These are phyloP conservation scores for Drosophila repletoides DNA, from an alignment of 1,140 invertebrate species.

Conservation along the genomic window DNA sequence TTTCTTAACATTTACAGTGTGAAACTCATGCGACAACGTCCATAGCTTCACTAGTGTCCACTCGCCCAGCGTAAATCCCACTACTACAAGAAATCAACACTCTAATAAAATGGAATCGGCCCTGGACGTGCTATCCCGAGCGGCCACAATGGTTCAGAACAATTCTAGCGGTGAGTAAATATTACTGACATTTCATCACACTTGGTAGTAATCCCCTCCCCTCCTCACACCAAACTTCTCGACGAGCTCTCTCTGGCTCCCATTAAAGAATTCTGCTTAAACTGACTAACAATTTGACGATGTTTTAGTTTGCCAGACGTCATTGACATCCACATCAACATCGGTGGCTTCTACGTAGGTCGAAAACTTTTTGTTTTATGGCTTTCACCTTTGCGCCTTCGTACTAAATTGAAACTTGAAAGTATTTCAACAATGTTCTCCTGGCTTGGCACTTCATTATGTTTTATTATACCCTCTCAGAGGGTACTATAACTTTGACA, in stretches of 20 bases:
- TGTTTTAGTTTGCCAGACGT: conserved; percentile 29
- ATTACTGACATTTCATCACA: conserved; percentile 3
- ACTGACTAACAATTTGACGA: conserved; percentile 31
- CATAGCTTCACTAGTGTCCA: conserved; percentile 5
- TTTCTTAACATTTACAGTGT: conserved; percentile 72
- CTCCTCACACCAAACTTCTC: too few relatives aligned
- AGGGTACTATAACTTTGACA: neutral
- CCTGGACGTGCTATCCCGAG: conserved; percentile 93
- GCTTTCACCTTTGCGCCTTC: conserved; percentile 61
- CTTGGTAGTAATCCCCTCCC: too few relatives aligned
- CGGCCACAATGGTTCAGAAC: conserved; percentile 95
- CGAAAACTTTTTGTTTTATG: conserved; percentile 42
- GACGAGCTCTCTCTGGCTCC: conserved; percentile 5
- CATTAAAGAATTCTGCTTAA: conserved; percentile 71
- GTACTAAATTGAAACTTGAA: conserved; percentile 26
- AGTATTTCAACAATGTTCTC: conserved; percentile 43
- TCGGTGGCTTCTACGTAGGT: too few relatives aligned
- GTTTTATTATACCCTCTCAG: neutral
- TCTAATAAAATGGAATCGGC: conserved; percentile 88
- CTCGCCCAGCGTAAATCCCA: conserved; percentile 5
- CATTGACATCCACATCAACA: neutral
- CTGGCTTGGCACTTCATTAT: neutral
- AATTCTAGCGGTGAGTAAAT: conserved; percentile 83
- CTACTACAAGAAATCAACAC: conserved; percentile 28
- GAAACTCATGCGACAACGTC: conserved; percentile 65